These are phyloP conservation scores for Colossoma macropomum DNA, from an alignment of 2,113 vertebrate genomes.

Conservation along the genomic window DNA sequence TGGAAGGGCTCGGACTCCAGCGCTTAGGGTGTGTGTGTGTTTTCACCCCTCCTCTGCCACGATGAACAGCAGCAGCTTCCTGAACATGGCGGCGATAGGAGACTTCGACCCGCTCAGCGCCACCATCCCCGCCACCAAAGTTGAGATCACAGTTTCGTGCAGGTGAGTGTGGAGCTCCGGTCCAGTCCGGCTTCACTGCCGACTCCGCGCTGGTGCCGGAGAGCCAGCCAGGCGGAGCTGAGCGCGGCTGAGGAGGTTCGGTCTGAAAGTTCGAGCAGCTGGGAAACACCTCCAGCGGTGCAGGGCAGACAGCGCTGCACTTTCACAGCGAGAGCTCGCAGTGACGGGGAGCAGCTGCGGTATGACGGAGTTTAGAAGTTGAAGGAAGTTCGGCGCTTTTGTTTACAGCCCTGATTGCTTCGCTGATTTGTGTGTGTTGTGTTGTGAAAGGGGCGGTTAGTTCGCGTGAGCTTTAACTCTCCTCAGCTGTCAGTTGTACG, in stretches of 20 bases:
- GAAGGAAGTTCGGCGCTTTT: no score
- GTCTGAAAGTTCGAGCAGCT: neutral
- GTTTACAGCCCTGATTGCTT: no score
- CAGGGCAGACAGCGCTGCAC: neutral
- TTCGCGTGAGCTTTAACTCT: no score
- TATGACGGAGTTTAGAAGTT: no score
- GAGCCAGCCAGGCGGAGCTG: neutral
- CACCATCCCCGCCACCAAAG: slow-evolving; percentile 83
- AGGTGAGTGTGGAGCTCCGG: slow-evolving; percentile 71
- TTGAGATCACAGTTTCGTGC: slow-evolving; percentile 86
- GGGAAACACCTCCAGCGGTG: neutral
- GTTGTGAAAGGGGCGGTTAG: no score
- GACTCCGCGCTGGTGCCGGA: neutral
- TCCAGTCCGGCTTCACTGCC: neutral
- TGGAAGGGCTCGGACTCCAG: slow-evolving; percentile 28
- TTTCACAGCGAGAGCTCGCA: neutral
- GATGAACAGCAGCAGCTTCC: slow-evolving; percentile 65
- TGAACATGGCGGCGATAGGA: slow-evolving; percentile 80
- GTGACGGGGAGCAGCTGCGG: no score
- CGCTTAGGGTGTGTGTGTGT: neutral
- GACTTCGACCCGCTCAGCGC: slow-evolving; percentile 80
- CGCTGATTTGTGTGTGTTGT: no score
- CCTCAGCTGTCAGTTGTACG: no score
- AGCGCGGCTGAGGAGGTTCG: no score
- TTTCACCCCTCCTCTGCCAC: slow-evolving; percentile 33